Percentiles rank a stretch among this genome's conserved stretches.
These are phyloP conservation scores for Myiozetetes cayanensis DNA, from an alignment of 2,113 vertebrate species.

Conservation along the genomic window DNA sequence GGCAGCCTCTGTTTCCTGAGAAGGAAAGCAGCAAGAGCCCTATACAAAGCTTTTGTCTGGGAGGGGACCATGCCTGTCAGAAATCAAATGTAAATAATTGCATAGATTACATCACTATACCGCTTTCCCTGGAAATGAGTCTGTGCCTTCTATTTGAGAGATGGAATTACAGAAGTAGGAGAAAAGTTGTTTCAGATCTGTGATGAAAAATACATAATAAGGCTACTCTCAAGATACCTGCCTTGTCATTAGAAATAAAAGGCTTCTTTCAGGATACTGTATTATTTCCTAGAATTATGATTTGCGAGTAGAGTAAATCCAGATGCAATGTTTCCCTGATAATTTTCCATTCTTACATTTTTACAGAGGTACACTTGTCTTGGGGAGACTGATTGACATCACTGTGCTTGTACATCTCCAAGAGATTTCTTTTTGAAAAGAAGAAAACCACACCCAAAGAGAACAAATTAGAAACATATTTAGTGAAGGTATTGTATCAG, in stretches of 20 bases:
- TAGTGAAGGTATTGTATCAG: not conserved
- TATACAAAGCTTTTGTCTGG: not conserved
- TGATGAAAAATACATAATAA: conserved; percentile 25
- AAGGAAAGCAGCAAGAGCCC: not conserved
- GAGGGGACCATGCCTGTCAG: not conserved
- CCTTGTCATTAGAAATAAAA: conserved; percentile 21
- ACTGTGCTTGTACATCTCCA: not conserved
- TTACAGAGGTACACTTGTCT: not conserved
- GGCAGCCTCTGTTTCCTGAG: not conserved
- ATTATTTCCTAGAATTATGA: conserved; percentile 6
- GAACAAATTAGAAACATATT: not conserved
- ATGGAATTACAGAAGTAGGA: not conserved
- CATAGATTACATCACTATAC: not conserved
- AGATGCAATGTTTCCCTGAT: not conserved
- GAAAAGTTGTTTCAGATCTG: not conserved
- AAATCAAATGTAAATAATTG: not conserved
- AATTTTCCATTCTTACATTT: not conserved
- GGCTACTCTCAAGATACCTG: not conserved
- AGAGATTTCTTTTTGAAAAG: not conserved
- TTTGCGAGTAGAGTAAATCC: conserved; percentile 12
- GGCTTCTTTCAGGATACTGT: not conserved
- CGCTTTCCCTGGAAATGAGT: not conserved
- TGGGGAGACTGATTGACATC: not conserved
- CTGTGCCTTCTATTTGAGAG: not conserved
- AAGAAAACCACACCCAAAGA: not conserved